Base-by-base conservation (phyloP, 2,113 vertebrate species). In the Tyrannus savana region DNA sequence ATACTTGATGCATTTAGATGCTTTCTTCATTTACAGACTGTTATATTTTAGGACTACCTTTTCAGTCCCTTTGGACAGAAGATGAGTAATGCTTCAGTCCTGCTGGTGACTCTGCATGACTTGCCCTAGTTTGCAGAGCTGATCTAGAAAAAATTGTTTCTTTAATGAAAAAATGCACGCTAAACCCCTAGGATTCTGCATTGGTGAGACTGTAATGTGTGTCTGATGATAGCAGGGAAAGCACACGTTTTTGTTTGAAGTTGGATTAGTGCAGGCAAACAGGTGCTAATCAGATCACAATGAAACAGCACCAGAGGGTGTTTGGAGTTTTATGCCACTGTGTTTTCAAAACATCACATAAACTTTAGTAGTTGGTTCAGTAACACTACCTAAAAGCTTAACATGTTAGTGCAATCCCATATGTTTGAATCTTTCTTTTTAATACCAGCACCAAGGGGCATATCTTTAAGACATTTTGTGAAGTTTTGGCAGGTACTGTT, bases 261-360 rank as follows among this genome's bases (percentile, higher is more conserved):
- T 87, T 63, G 85, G 96, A 96, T 96, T 96, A 96, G 58, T 92
- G 47, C 59, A 85, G 66, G 73, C 62, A 93, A 96, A 94, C 95
- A 95, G 92, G 94, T 95, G 79, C 89, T 97, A 96, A 96, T 97
- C 94, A 96, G 89, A 96, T 96, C 91, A 94, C 52, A 94, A n/a
- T 86, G 82, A 95, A 96, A 64, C 46, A 87, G 46, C 56, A 74
- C 94, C 25, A 1, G 83, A 89, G 92, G 94, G 55, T 94, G 49
- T 92, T 87, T 79, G 50, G 49, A 95, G 81, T 42, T 79, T 92
- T 89, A 66, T 91, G 60, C 46, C 17, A 33, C 56, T 46, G 1
- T 86, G 66, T 96, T 95, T 95, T 95, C 49, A 87, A 92, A 96
- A 94, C 87, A 95, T 94, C 89, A 92, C 91, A 90, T 76, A 87